phyloP scores from a whole-genome alignment of 2,888 invertebrate species.

The Lasioglossum figueresi region DNA sequence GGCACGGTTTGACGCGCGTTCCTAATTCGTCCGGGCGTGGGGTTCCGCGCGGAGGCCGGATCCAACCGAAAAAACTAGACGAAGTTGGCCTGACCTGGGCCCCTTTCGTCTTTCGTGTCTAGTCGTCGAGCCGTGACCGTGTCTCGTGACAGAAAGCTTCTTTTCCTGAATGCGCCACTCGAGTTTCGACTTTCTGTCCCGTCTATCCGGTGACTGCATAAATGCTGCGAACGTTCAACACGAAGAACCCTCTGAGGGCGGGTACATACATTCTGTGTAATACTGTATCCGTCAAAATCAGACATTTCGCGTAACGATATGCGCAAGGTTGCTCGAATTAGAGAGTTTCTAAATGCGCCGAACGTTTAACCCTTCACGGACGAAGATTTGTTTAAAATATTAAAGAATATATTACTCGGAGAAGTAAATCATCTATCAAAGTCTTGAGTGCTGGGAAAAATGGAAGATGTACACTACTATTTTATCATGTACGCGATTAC shows the following conservation, averaged over 20 bases:
- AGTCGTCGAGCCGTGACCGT: conserved; percentile 54
- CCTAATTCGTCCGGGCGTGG: conserved; percentile 72
- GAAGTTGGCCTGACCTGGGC: not conserved
- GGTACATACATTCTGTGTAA: not conserved
- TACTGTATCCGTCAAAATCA: not conserved
- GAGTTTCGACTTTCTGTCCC: not conserved
- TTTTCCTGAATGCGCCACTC: conserved; percentile 16
- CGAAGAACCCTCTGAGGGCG: not conserved
- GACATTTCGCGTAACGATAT: not conserved
- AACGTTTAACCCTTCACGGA: too few species aligned
- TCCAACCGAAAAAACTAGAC: conserved; percentile 38
- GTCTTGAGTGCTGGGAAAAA: too few species aligned
- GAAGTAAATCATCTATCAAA: too few species aligned
- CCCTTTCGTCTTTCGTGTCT: conserved; percentile 30
- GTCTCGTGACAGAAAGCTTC: conserved; percentile 41
- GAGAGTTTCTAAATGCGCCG: not conserved
- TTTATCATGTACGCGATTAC: too few species aligned
- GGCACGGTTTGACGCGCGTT: conserved; percentile 73
- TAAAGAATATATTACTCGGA: too few species aligned
- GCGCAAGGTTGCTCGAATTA: not conserved
- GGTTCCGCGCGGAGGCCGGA: conserved; percentile 50
- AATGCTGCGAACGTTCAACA: not conserved
- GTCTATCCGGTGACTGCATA: not conserved
- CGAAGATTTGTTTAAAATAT: too few species aligned
- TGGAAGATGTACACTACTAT: too few species aligned